Evolutionary conservation across 2,797 vertebrate genomes (phyloP).

Genomic region (Leptoclinus maculatus): DNA sequence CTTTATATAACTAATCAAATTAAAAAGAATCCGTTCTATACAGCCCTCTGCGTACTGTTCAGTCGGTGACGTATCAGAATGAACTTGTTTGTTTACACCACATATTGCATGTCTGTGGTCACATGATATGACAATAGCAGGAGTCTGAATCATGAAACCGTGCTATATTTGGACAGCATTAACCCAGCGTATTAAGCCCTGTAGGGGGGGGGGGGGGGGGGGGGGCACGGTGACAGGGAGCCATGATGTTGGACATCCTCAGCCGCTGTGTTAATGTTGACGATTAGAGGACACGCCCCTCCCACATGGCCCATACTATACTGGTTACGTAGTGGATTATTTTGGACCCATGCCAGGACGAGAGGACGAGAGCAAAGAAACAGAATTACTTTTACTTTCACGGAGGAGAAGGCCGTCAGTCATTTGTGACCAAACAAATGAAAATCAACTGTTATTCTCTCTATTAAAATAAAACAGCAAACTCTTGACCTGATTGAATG

Average conservation of each 20-base stretch:
- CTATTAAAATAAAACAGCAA: background rate
- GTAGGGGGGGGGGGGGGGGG: no score
- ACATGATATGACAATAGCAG: slow-evolving; percentile 47
- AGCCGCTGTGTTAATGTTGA: slow-evolving; percentile 9
- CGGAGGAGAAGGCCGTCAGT: background rate
- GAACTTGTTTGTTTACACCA: slow-evolving; percentile 21
- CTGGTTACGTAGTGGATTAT: slow-evolving; percentile 4
- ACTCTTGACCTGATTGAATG: background rate
- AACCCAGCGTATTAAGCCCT: slow-evolving; percentile 38
- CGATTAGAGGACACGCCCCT: slow-evolving; percentile 11
- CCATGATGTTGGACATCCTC: slow-evolving; percentile 9
- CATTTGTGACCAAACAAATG: background rate
- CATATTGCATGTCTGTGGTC: slow-evolving; percentile 31
- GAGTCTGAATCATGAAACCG: slow-evolving; percentile 52
- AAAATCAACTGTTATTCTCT: no score
- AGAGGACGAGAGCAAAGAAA: no score
- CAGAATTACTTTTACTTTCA: slow-evolving; percentile 17
- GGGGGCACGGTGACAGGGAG: slow-evolving; percentile 10
- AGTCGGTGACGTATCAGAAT: background rate
- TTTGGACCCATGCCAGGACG: slow-evolving; percentile 44
- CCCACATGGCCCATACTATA: background rate
- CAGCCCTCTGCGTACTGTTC: no score
- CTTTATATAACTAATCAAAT: no score
- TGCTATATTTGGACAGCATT: slow-evolving; percentile 65
- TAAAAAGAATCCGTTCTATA: no score